Percentiles rank a stretch among this genome's conserved stretches.
These are phyloP conservation scores for Drosophila trapezifrons DNA, from an alignment of 1,140 invertebrate genomes.

Conservation along the genomic window DNA sequence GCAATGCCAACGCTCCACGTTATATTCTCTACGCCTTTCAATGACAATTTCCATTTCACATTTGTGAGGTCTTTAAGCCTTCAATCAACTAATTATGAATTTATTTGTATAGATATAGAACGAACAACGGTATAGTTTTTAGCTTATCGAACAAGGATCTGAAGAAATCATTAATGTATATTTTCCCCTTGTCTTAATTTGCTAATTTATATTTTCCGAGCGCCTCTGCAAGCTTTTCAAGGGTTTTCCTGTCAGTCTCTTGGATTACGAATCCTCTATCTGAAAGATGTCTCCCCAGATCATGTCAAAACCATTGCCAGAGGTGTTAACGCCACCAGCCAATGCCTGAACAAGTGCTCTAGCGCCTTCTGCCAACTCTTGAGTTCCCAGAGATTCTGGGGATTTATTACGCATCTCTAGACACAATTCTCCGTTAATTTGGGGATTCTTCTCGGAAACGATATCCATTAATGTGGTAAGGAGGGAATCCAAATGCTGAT, in stretches of 20 bases:
- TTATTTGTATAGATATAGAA: neutral
- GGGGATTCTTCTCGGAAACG: neutral
- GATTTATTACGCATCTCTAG: no score
- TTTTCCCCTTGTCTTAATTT: neutral
- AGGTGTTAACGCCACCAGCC: no score
- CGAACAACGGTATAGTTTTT: neutral
- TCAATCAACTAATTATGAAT: neutral
- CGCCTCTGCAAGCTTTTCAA: no score
- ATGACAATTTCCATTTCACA: slow-evolving; percentile 5
- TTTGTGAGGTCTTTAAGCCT: neutral
- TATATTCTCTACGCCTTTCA: slow-evolving; percentile 1
- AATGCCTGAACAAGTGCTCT: neutral
- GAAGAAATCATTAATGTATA: neutral
- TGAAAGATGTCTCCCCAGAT: neutral
- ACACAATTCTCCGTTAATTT: neutral
- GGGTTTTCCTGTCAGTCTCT: neutral
- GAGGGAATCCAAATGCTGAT: slow-evolving; percentile 8
- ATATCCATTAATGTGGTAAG: neutral
- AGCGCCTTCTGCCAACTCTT: neutral
- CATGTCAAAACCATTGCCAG: neutral
- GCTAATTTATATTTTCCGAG: no score
- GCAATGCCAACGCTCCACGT: slow-evolving; percentile 9
- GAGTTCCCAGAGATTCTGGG: neutral
- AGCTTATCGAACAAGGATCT: no score
- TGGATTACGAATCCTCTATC: neutral